Base-by-base conservation (phyloP, 2,888 invertebrate genomes). In the Boloria selene region DNA sequence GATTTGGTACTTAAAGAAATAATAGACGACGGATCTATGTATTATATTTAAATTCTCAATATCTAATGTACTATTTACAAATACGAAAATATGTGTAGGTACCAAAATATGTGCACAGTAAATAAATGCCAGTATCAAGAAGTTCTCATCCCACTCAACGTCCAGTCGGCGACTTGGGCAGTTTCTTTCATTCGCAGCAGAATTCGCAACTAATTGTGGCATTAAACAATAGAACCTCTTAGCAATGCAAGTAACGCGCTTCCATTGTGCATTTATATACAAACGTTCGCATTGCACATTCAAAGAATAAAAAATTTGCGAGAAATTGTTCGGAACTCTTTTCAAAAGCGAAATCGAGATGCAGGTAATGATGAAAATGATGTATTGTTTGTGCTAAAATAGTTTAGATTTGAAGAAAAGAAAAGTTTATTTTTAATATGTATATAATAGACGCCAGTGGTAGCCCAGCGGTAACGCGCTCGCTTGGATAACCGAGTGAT, bases 221-320 rank as follows among this genome's bases (percentile, higher is more conserved):
- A 90, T 91, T 90, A 91, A 91, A 91, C 91, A 91, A 91, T 91
- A 90, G 91, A 88, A 88, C 85, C 91, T 90, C 89, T 90, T 88
- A 88, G 86, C 84, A 80, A 80, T 78, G 83, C 80, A 82, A 83
- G 81, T 81, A 79, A 80, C 81, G 80, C 82, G 81, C 78, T 74
- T 76, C 76, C 79, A 81, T 84, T 82, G 84, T 86, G 80, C 69
- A 73, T 73, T 75, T 75, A 72, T 75, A 72, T 73, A 73, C 77
- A 76, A 78, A 75, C 73, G 75, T 75, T 77, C 76, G 74, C 73
- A 75, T 76, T 76, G 77, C 76, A 75, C 72, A 72, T 73, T 73
- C 75, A 73, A 74, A 75, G 75, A 77, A 77, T 75, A 77, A 75
- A 74, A 77, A 74, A 74, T 77, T 74, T 72, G 70, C 73, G 75